Evolutionary conservation across 2,113 vertebrate species (phyloP), one percentile per base, ranked within the genome.

Genomic region (Nerophis ophidion): DNA sequence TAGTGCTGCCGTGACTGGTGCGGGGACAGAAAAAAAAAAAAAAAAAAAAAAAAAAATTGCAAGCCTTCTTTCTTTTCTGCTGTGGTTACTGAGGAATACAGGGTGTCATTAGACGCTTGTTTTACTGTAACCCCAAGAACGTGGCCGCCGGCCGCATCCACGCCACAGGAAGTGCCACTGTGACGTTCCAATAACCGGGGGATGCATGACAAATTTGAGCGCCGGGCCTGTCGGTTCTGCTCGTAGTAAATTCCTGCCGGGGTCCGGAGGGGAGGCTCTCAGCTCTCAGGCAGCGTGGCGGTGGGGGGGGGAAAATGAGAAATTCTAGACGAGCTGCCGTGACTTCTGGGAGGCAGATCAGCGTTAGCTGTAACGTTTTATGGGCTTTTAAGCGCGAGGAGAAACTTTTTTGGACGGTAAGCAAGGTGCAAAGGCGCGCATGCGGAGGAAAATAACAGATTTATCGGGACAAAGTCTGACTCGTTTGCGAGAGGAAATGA

Each of bases 81-180:
- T 87, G 86, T 83, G 86, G 86, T 87, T 84, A 82, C 59, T 26
- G 2, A 26, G 26, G 26, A 3, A 4, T 2, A 68, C 78, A 81
- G 83, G 86, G 82, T 86, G 83, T 85, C 85, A 88, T 89, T 88
- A 89, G 86, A 83, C 65, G 82, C 88, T 90, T 87, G 86, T 86
- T 89, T 89, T 81, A 89, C 87, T 87, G 88, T 79, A 87, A 89
- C 83, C 82, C 81, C 84, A 87, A 85, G 80, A 88, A 89, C 86
- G 82, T 85, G 68, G 74, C 76, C 76, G 85, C 82, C 77, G 74
- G 82, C 90, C 85, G 76, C 86, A 90, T 89, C 77, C 82, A 83
- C 72, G 75, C 83, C 84, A 75, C 44, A 70, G 79, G 81, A 85
- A 81, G 71, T 62, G 59, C 61, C 58, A 72, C 77, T 77, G 78